Conservation (phyloP, 2,888 invertebrate genomes). For the Leistus spinibarbis region DNA sequence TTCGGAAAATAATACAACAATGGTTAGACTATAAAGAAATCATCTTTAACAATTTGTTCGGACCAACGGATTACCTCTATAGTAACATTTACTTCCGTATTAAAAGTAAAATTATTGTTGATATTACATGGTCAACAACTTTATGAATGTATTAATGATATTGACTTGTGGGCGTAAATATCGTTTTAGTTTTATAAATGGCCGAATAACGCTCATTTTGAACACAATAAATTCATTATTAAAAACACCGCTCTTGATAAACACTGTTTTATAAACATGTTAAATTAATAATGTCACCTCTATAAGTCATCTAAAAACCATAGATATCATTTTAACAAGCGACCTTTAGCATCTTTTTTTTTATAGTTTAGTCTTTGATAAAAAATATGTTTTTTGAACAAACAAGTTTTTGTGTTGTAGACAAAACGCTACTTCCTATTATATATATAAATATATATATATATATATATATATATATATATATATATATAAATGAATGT, state of each 20-base stretch:
- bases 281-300: too few species aligned
- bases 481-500: not conserved
- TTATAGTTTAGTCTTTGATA: not conserved
- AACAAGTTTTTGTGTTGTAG: not conserved
- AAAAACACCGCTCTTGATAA: too few species aligned
- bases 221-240: too few species aligned
- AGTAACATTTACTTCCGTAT: not conserved
- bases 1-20: too few species aligned
- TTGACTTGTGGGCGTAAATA: not conserved
- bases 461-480: not conserved
- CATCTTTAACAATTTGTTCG: not conserved
- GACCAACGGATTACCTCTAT: not conserved
- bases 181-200: not conserved
- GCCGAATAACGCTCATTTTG: too few species aligned
- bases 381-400: not conserved
- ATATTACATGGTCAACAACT: not conserved
- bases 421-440: too few species aligned
- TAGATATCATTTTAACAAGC: not conserved
- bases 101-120: not conserved
- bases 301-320: not conserved
- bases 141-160: not conserved
- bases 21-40: too few species aligned
- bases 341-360: not conserved
- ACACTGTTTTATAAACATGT: too few species aligned
- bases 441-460: not conserved